Conservation (phyloP, 2,797 vertebrate genomes). For the Apogon hyalosoma region DNA sequence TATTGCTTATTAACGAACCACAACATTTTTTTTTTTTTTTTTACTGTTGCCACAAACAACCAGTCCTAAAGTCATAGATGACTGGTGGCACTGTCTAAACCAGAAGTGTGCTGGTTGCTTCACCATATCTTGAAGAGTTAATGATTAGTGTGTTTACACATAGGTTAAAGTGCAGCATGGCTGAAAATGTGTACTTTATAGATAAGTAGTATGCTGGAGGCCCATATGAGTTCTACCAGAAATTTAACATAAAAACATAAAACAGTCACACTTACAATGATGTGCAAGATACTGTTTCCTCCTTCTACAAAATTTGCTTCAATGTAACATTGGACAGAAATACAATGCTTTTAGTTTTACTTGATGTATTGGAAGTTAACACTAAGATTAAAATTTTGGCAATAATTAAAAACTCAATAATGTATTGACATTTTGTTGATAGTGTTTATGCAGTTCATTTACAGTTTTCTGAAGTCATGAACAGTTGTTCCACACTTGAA, state of each 20-base stretch:
- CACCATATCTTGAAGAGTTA: constrained; percentile 3
- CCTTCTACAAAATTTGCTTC: neutral
- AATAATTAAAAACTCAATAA: too few species aligned
- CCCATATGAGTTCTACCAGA: constrained; percentile 49
- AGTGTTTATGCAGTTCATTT: too few species aligned
- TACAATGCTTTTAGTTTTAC: too few species aligned
- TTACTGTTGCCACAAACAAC: too few species aligned
- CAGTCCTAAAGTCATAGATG: too few species aligned
- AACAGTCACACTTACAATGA: neutral
- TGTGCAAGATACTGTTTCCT: neutral
- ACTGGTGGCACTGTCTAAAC: constrained; percentile 6
- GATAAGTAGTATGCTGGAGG: constrained; percentile 57
- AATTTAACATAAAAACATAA: constrained; percentile 34
- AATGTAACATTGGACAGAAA: neutral
- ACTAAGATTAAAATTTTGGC: too few species aligned
- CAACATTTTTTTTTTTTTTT: too few species aligned
- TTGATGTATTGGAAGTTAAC: too few species aligned
- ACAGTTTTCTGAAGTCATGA: too few species aligned
- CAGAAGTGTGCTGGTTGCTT: constrained; percentile 3
- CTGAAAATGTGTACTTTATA: constrained; percentile 44
- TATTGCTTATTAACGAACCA: neutral
- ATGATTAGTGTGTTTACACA: constrained; percentile 38
- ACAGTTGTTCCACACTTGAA: too few species aligned
- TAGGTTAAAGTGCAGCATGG: constrained; percentile 48
- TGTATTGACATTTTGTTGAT: too few species aligned